Evolutionary conservation across 1,140 invertebrate species (phyloP).

Genomic region (Bombus confusus): DNA sequence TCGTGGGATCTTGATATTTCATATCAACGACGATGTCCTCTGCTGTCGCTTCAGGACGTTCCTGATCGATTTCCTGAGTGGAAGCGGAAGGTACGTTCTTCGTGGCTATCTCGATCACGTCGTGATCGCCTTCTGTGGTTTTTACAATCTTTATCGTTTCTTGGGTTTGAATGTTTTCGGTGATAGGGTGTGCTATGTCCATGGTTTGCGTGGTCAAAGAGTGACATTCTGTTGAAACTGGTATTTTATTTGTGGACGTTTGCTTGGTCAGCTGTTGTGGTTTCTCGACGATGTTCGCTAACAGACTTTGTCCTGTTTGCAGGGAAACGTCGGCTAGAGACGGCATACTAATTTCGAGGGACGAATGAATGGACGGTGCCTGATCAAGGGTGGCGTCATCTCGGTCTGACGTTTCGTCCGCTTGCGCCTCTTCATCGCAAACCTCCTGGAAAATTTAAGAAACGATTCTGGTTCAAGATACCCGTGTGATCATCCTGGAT

Average conservation of each 20-base stretch:
- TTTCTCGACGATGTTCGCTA: conserved; percentile 69
- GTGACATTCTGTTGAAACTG: conserved; percentile 63
- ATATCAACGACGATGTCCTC: conserved; percentile 89
- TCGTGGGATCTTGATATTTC: conserved; percentile 85
- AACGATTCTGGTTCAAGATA: conserved; percentile 11
- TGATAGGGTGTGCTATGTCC: conserved; percentile 12
- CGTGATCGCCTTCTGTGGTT: conserved; percentile 86
- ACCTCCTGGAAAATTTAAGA: conserved; percentile 67
- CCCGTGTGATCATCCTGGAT: background rate
- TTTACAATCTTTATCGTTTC: conserved; percentile 89
- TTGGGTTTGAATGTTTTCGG: conserved; percentile 62
- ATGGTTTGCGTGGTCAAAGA: conserved; percentile 66
- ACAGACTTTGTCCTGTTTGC: conserved; percentile 79
- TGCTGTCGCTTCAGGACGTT: conserved; percentile 39
- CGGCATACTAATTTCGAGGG: conserved; percentile 67
- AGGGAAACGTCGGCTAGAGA: conserved; percentile 79
- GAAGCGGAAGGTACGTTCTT: conserved; percentile 81
- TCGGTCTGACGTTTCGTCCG: conserved; percentile 62
- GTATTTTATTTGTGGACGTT: conserved; percentile 74
- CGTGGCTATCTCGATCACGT: conserved; percentile 90
- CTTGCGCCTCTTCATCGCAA: conserved; percentile 66
- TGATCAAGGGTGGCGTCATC: conserved; percentile 77
- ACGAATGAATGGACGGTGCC: conserved; percentile 75
- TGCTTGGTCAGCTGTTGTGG: conserved; percentile 73
- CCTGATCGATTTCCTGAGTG: conserved; percentile 76